These are phyloP conservation scores for Cephus rjabovi DNA, from an alignment of 2,888 invertebrate species.

Conservation along the genomic window DNA sequence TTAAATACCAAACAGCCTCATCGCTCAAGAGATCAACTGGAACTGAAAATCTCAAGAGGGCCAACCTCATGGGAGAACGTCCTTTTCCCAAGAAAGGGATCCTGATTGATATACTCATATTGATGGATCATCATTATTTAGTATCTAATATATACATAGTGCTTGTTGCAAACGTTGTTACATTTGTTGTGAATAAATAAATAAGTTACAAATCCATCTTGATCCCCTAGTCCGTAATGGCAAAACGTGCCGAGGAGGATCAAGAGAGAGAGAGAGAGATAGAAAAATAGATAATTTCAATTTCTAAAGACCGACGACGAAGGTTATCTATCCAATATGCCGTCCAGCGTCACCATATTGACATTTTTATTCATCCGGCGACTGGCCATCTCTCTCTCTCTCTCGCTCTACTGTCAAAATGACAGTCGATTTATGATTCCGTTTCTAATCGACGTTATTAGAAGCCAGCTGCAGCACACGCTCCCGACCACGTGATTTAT, in stretches of 20 bases:
- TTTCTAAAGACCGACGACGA: background rate
- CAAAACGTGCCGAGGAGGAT: background rate
- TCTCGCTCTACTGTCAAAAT: background rate
- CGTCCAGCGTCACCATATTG: background rate
- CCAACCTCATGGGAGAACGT: background rate
- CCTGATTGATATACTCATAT: background rate
- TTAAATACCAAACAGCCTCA: background rate
- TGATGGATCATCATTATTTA: background rate
- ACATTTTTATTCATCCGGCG: background rate
- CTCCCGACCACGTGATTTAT: slow-evolving; percentile 16
- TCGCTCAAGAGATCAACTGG: background rate
- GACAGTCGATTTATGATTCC: slow-evolving; percentile 18
- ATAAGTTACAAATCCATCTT: background rate
- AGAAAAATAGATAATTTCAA: background rate
- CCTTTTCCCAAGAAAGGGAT: background rate
- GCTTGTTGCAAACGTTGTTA: background rate
- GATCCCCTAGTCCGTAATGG: background rate
- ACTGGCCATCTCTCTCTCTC: background rate
- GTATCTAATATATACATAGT: background rate
- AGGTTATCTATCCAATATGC: background rate
- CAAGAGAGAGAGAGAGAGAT: background rate
- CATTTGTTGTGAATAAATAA: background rate
- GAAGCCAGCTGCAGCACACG: slow-evolving; percentile 2
- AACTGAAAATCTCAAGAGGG: background rate
- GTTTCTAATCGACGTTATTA: slow-evolving; percentile 15